Percentiles rank a stretch among this genome's conserved stretches.
These are phyloP conservation scores for Mesocentrotus franciscanus DNA, from an alignment of 53 echinoderm and acorn worm genomes.

Conservation along the genomic window DNA sequence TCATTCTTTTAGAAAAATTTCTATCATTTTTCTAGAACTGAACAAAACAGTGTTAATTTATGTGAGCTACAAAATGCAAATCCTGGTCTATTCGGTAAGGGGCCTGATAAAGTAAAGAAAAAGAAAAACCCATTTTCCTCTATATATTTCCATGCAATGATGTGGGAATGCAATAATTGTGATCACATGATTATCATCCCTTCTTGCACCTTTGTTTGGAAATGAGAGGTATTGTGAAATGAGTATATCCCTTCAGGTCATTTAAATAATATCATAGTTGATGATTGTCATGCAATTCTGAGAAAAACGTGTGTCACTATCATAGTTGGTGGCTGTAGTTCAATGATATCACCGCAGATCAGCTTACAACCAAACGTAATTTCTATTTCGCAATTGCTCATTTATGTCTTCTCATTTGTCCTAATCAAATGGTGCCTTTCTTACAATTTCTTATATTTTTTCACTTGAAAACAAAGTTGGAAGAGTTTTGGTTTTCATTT, in stretches of 20 bases:
- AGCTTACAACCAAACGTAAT: not conserved
- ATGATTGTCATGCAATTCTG: not conserved
- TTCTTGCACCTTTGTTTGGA: not conserved
- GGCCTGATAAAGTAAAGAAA: too few species aligned
- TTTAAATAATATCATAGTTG: not conserved
- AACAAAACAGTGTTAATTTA: too few species aligned
- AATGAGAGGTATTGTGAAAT: not conserved
- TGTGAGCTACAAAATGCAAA: not conserved
- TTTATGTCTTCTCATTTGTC: not conserved
- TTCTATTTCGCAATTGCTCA: not conserved
- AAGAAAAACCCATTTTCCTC: too few species aligned
- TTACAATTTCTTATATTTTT: too few species aligned
- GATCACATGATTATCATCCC: not conserved
- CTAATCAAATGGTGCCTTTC: too few species aligned
- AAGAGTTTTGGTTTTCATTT: not conserved
- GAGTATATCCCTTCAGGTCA: not conserved
- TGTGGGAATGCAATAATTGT: not conserved
- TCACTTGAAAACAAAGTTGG: not conserved
- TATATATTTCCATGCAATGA: not conserved
- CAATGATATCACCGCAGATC: not conserved
- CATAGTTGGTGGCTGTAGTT: not conserved
- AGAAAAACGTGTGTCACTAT: not conserved
- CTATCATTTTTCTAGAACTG: too few species aligned
- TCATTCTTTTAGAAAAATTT: not conserved
- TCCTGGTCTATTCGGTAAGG: not conserved